These are phyloP conservation scores for Ceratina calcarata DNA, from an alignment of 1,140 invertebrate species.

Conservation along the genomic window DNA sequence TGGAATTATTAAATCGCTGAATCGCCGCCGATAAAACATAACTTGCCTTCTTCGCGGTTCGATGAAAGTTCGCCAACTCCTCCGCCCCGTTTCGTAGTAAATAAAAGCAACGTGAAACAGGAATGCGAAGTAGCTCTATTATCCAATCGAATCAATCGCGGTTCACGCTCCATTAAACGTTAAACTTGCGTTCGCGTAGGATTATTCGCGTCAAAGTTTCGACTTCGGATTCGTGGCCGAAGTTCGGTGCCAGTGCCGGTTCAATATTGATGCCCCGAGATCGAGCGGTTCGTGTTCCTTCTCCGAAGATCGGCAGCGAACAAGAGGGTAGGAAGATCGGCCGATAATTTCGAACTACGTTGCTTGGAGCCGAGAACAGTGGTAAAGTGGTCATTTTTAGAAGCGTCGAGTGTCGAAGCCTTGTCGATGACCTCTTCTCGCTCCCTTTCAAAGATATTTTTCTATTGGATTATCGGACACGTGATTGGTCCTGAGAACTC, in stretches of 20 bases:
- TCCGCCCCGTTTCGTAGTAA: slow-evolving; percentile 12
- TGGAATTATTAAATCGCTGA: neutral
- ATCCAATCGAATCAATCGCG: slow-evolving; percentile 25
- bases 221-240: neutral
- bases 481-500: neutral
- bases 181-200: slow-evolving; percentile 18
- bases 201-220: slow-evolving; percentile 37
- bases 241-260: neutral
- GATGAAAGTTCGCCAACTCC: too few species aligned
- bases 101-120: neutral
- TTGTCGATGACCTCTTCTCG: neutral
- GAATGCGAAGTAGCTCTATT: neutral
- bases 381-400: slow-evolving; percentile 15
- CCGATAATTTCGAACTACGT: slow-evolving; percentile 7
- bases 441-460: slow-evolving; percentile 4
- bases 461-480: slow-evolving; percentile 20
- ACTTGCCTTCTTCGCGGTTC: too few species aligned
- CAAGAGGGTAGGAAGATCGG: slow-evolving; percentile 1
- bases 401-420: neutral
- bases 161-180: slow-evolving; percentile 34
- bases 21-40: neutral
- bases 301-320: neutral
- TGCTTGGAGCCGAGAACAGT: neutral
- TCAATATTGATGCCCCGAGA: slow-evolving; percentile 13
- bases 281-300: neutral